Evolutionary conservation across 2,888 invertebrate genomes (phyloP).

Genomic region (Lepidochitona cinerea): DNA sequence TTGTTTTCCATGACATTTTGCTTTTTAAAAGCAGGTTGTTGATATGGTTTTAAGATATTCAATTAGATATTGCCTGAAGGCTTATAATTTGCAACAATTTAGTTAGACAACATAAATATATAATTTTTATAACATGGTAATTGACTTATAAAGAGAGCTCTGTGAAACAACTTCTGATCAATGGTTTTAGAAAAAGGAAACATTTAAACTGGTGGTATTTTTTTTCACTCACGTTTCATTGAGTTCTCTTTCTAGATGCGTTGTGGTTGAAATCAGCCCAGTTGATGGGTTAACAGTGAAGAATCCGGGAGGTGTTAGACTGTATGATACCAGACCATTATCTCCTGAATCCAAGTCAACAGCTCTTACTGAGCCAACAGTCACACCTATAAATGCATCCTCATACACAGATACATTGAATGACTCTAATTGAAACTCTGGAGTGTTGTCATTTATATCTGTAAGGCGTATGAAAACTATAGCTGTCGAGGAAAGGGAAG

Average conservation of each 20-base stretch:
- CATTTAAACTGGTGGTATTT: too few relatives aligned
- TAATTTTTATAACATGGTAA: too few relatives aligned
- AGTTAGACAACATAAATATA: too few relatives aligned
- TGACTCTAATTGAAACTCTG: neutral
- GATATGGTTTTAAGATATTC: too few relatives aligned
- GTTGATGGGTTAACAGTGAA: constrained; percentile 14
- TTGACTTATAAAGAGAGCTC: too few relatives aligned
- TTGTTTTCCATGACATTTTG: too few relatives aligned
- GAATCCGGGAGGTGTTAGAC: neutral
- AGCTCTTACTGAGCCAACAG: neutral
- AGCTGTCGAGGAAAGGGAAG: constrained; percentile 35
- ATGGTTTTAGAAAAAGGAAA: too few relatives aligned
- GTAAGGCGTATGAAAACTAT: constrained; percentile 10
- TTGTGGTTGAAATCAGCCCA: neutral
- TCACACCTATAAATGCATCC: constrained; percentile 1
- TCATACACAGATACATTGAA: constrained; percentile 13
- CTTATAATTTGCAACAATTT: too few relatives aligned
- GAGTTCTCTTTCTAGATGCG: neutral
- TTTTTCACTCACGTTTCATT: neutral
- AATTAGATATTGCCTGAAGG: too few relatives aligned
- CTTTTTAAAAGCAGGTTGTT: too few relatives aligned
- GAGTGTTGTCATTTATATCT: constrained; percentile 26
- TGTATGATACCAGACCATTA: constrained; percentile 3
- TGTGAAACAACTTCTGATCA: too few relatives aligned
- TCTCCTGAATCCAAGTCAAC: constrained; percentile 13